These are phyloP conservation scores for Pogonocichla stellata DNA, from an alignment of 2,113 vertebrate species.

Conservation along the genomic window DNA sequence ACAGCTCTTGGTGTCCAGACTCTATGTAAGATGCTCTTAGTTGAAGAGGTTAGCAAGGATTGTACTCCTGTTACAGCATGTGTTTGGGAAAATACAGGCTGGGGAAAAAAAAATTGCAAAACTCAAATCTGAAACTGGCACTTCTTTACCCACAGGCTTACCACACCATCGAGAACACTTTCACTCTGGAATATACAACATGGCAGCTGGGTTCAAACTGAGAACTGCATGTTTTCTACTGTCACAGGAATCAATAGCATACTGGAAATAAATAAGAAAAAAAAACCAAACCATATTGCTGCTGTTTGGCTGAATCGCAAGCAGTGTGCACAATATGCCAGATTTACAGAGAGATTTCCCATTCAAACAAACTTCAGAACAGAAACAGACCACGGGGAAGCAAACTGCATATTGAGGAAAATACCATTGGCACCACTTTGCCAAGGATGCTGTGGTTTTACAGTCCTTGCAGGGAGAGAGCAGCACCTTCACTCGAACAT, in stretches of 20 bases:
- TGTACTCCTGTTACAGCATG: neutral
- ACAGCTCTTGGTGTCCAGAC: constrained; percentile 3
- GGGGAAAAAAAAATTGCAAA: neutral
- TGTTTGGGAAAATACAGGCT: constrained; percentile 13
- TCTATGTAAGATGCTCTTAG: neutral
- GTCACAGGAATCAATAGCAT: constrained; percentile 14
- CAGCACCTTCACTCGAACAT: constrained; percentile 88
- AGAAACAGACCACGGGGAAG: constrained; percentile 60
- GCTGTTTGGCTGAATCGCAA: constrained; percentile 18
- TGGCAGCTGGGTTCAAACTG: constrained; percentile 15
- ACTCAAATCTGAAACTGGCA: neutral
- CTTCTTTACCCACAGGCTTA: constrained; percentile 58
- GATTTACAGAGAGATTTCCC: constrained; percentile 55
- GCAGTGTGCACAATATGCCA: constrained; percentile 45
- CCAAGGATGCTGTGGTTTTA: constrained; percentile 13
- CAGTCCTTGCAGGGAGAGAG: constrained; percentile 17
- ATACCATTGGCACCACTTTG: constrained; percentile 64
- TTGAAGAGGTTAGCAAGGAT: neutral
- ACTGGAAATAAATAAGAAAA: neutral
- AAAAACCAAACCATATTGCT: neutral
- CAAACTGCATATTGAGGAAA: constrained; percentile 55
- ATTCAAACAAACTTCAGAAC: constrained; percentile 43
- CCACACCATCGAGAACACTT: constrained; percentile 45
- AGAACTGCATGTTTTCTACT: constrained; percentile 28
- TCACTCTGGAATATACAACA: constrained; percentile 52